Evolutionary conservation across 2,888 invertebrate genomes (phyloP).

Genomic region (Thera britannica): DNA sequence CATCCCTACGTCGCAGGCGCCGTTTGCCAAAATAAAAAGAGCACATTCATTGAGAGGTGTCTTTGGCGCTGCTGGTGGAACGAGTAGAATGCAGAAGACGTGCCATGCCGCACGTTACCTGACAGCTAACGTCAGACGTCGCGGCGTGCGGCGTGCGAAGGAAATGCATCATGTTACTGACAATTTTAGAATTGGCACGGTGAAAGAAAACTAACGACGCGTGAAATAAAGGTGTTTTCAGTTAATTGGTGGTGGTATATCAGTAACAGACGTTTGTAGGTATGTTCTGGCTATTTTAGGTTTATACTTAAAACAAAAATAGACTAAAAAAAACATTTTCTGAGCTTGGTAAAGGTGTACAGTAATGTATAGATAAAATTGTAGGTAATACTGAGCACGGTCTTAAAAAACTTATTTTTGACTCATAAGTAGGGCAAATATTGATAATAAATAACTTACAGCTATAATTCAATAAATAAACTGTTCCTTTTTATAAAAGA

Average conservation of each 20-base stretch:
- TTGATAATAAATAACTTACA: no score
- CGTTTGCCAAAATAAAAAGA: slow-evolving; percentile 61
- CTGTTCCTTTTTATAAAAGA: neutral
- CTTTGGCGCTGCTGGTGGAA: slow-evolving; percentile 38
- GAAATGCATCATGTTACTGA: slow-evolving; percentile 54
- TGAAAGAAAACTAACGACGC: slow-evolving; percentile 38
- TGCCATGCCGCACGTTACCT: slow-evolving; percentile 25
- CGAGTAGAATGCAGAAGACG: slow-evolving; percentile 21
- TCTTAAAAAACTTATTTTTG: no score
- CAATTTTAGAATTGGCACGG: slow-evolving; percentile 64
- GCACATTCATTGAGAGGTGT: slow-evolving; percentile 63
- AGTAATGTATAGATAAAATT: no score
- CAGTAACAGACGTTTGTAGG: neutral
- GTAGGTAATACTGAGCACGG: no score
- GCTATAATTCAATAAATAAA: no score
- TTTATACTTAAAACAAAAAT: neutral
- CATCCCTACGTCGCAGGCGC: slow-evolving; percentile 62
- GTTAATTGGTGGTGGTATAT: slow-evolving; percentile 30
- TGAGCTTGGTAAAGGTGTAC: no score
- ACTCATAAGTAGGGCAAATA: no score
- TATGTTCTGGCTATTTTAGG: neutral
- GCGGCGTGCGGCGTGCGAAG: slow-evolving; percentile 28
- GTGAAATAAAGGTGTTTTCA: slow-evolving; percentile 41
- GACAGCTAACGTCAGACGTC: slow-evolving; percentile 37
- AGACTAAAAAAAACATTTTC: no score